Conservation (phyloP, 2,888 invertebrate species). For the Dicyrtomina minuta region DNA sequence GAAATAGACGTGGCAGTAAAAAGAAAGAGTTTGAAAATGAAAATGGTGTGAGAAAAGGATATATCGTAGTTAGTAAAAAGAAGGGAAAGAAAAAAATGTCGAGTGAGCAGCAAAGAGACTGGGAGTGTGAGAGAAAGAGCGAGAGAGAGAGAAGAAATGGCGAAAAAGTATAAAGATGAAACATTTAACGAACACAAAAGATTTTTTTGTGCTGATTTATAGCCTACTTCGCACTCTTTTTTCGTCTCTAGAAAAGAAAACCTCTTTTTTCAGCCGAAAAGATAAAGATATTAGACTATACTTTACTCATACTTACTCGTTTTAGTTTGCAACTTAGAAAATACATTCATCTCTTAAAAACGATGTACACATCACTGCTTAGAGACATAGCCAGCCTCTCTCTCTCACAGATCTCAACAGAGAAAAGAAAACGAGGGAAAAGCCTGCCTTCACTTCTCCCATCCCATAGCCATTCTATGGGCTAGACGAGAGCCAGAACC, state of each 20-base stretch:
- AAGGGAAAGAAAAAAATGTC: conserved; percentile 30
- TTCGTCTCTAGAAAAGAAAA: conserved; percentile 30
- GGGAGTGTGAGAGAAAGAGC: conserved; percentile 42
- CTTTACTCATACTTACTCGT: conserved; percentile 26
- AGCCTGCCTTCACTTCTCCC: conserved; percentile 26
- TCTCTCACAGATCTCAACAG: conserved; percentile 37
- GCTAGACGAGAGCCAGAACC: too few species aligned
- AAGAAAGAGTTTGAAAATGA: conserved; percentile 39
- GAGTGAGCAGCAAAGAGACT: conserved; percentile 23
- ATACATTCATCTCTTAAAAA: conserved; percentile 23
- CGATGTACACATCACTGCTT: conserved; percentile 41
- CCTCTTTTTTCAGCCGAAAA: conserved; percentile 35
- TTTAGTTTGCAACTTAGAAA: conserved; percentile 27
- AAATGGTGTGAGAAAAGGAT: conserved; percentile 39
- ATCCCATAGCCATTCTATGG: conserved; percentile 18
- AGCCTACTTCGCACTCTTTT: conserved; percentile 52
- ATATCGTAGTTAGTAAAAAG: conserved; percentile 33
- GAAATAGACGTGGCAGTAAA: conserved; percentile 31
- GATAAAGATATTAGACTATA: conserved; percentile 39
- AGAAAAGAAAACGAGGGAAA: neutral
- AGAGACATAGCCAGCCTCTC: conserved; percentile 41
- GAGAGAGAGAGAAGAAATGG: conserved; percentile 47
- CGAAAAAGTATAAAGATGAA: conserved; percentile 53
- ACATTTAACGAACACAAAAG: conserved; percentile 53
- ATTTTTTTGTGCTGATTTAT: conserved; percentile 52